Evolutionary conservation across 2,797 vertebrate genomes (phyloP), one percentile per base, ranked within the genome.

Genomic region (Chelon labrosus): DNA sequence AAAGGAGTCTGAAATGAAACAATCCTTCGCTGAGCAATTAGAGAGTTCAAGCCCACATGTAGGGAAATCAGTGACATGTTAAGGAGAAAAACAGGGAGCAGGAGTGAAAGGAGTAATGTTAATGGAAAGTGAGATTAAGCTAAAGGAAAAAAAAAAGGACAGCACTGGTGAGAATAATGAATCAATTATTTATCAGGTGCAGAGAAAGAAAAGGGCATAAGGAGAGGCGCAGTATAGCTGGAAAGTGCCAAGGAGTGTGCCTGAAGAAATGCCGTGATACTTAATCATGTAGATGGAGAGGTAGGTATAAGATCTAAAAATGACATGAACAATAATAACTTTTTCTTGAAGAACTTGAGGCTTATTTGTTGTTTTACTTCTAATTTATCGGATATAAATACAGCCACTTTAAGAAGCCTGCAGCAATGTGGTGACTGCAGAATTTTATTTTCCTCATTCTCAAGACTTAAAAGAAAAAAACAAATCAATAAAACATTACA

Each of bases 131-230:
- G 54, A 84, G 75, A 83, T 78, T 51, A 83, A 66, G 74, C 72
- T 46, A 64, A 27, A 42, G 13, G n/a, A 44, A 57, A 67, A 80
- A 22, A 55, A 66, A 16, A 72, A 67, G 22, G 60, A 87, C 65
- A 63, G 65, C 70, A 62, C 67, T 53, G 38, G 63, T 65, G 56
- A 86, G 80, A 73, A 82, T 86, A 89, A 86, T 86, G 77, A 90
- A 88, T 89, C 82, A 89, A 90, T 91, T 85, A 91, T 89, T 87
- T 79, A 89, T 84, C 65, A 61, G 67, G 56, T 72, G 61, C 49
- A 62, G 75, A 68, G 52, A 80, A 78, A 74, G 82, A 69, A 90
- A 89, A 83, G 75, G 82, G 80, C 60, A 83, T 38, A 17, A 52
- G 46, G 54, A 64, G 66, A 80, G 59, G 65, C 58, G 65, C 78